These are phyloP conservation scores for Puffinus mauretanicus DNA, from an alignment of 2,113 vertebrate species.

Conservation along the genomic window DNA sequence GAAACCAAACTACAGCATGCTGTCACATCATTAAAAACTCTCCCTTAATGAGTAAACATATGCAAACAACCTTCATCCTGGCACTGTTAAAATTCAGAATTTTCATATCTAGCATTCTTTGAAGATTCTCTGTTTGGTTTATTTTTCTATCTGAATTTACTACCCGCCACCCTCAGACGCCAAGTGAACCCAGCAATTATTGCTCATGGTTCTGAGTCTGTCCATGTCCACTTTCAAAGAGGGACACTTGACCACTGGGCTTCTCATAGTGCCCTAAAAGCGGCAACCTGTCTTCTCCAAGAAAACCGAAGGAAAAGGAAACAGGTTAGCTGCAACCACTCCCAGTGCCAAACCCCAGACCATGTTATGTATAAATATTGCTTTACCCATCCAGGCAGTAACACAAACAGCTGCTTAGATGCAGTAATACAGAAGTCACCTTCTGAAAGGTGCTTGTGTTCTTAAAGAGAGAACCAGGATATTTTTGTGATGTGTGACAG, in stretches of 20 bases:
- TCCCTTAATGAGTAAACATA: not conserved
- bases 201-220: rapidly evolving
- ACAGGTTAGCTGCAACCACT: not conserved
- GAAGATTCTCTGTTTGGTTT: not conserved
- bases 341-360: not conserved
- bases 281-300: not conserved
- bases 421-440: not conserved
- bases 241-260: not conserved
- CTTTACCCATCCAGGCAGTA: not conserved
- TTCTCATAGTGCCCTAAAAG: not conserved
- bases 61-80: not conserved
- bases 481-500: not conserved
- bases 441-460: not conserved
- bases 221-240: not conserved
- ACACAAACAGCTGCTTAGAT: not conserved
- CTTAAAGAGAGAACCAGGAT: not conserved
- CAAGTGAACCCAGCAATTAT: not conserved
- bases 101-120: not conserved
- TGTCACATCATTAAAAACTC: not conserved
- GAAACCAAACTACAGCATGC: not conserved
- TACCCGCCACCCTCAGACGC: not conserved
- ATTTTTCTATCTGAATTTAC: not conserved
- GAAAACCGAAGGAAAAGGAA: not conserved
- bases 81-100: not conserved
- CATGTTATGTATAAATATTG: not conserved